These are phyloP conservation scores for Rhynchophorus ferrugineus DNA, from an alignment of 1,140 invertebrate genomes.

Conservation along the genomic window DNA sequence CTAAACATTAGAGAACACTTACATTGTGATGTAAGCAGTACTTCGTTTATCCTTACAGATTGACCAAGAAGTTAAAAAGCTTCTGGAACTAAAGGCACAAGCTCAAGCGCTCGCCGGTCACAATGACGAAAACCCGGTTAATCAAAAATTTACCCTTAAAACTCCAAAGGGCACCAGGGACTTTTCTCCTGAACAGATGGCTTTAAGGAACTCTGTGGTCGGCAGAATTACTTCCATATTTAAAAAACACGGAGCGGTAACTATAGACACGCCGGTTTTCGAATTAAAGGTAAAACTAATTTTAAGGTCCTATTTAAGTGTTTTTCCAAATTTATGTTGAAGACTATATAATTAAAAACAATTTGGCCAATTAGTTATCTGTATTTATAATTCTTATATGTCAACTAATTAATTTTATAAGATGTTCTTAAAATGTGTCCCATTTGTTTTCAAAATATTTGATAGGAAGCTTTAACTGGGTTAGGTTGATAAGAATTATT, in stretches of 20 bases:
- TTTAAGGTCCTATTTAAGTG: too few relatives aligned
- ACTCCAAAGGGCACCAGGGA: slow-evolving; percentile 95
- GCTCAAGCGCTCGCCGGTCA: slow-evolving; percentile 45
- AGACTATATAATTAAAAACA: too few relatives aligned
- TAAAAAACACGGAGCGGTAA: slow-evolving; percentile 95
- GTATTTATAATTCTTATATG: too few relatives aligned
- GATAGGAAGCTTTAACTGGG: too few relatives aligned
- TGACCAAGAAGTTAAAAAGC: slow-evolving; percentile 70
- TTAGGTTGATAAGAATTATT: too few relatives aligned
- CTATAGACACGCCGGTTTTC: slow-evolving; percentile 98
- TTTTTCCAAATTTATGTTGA: too few relatives aligned
- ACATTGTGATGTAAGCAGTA: not conserved
- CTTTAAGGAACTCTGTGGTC: slow-evolving; percentile 80
- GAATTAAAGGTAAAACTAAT: slow-evolving; percentile 85
- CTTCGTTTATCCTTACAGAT: slow-evolving; percentile 50
- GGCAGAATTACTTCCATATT: slow-evolving; percentile 86
- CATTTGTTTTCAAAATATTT: too few relatives aligned
- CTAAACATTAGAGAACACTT: not conserved
- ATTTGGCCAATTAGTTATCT: too few relatives aligned
- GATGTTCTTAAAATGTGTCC: too few relatives aligned
- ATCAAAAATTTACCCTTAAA: slow-evolving; percentile 79
- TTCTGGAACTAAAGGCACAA: slow-evolving; percentile 71
- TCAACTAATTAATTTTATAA: too few relatives aligned
- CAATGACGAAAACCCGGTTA: slow-evolving; percentile 42
- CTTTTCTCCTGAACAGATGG: slow-evolving; percentile 91